phyloP scores from a whole-genome alignment of 2,797 vertebrate species.

The Lophotriccus pileatus region DNA sequence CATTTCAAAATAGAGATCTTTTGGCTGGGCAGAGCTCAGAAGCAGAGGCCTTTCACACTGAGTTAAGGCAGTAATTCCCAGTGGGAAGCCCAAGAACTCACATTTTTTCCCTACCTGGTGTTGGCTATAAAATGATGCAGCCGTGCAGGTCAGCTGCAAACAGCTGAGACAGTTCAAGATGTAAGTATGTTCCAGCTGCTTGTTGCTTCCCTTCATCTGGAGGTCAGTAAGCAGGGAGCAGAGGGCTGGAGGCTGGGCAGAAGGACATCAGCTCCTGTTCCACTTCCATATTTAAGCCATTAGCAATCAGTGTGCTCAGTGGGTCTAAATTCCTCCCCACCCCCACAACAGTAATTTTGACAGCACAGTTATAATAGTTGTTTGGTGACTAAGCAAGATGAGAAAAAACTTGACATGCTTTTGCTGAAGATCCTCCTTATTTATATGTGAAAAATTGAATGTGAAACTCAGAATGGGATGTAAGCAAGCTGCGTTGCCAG shows the following conservation, averaged over 20 bases:
- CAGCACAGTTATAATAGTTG: background rate
- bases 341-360: background rate
- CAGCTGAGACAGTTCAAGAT: accelerated
- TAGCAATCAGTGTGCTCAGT: background rate
- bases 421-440: background rate
- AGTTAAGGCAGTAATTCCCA: background rate
- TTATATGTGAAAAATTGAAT: background rate
- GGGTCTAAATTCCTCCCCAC: background rate
- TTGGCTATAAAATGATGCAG: background rate
- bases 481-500: background rate
- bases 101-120: background rate
- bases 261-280: background rate
- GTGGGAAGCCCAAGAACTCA: background rate
- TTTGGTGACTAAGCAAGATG: background rate
- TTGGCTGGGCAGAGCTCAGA: background rate
- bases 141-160: background rate
- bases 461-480: accelerated
- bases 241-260: background rate
- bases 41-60: background rate
- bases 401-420: background rate
- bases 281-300: background rate
- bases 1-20: background rate
- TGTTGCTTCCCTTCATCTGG: background rate
- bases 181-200: background rate
- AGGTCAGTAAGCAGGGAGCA: background rate